These are phyloP conservation scores for Cephonodes hylas DNA, from an alignment of 2,888 invertebrate species.

Conservation along the genomic window DNA sequence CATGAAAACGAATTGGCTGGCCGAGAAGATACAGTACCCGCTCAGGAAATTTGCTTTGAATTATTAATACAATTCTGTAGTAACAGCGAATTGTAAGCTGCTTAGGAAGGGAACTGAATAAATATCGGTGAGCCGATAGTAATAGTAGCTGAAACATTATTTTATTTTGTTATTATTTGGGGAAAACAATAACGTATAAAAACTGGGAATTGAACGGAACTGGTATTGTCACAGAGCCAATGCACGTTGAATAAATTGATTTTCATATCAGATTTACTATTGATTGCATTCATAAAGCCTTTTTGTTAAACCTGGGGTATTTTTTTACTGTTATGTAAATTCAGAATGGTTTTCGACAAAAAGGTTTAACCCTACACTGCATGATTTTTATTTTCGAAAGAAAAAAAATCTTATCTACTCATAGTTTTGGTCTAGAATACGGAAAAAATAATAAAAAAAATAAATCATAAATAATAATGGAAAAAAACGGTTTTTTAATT, in stretches of 20 bases:
- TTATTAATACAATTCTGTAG: conserved; percentile 73
- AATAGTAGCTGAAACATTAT: conserved; percentile 17
- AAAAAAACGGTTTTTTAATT: no score
- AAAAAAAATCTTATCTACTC: no score
- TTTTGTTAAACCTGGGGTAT: not conserved
- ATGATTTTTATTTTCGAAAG: no score
- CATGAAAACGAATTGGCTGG: conserved; percentile 57
- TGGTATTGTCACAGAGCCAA: conserved; percentile 12
- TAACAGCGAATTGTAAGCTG: conserved; percentile 71
- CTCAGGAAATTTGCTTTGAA: conserved; percentile 64
- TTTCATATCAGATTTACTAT: conserved; percentile 5
- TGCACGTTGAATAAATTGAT: not conserved
- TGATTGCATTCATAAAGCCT: not conserved
- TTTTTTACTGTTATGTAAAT: not conserved
- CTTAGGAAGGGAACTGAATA: conserved; percentile 72
- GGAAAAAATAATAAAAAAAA: no score
- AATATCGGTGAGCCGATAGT: conserved; percentile 58
- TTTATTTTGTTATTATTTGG: not conserved
- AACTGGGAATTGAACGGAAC: conserved; percentile 26
- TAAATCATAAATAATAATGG: no score
- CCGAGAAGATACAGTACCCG: conserved; percentile 58
- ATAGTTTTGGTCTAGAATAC: no score
- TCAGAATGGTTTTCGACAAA: not conserved
- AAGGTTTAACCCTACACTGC: no score
- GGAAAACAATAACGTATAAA: conserved; percentile 10